Percentiles rank a stretch among this genome's conserved stretches.
These are phyloP conservation scores for Ceratitis capitata DNA, from an alignment of 1,140 invertebrate species.

Conservation along the genomic window DNA sequence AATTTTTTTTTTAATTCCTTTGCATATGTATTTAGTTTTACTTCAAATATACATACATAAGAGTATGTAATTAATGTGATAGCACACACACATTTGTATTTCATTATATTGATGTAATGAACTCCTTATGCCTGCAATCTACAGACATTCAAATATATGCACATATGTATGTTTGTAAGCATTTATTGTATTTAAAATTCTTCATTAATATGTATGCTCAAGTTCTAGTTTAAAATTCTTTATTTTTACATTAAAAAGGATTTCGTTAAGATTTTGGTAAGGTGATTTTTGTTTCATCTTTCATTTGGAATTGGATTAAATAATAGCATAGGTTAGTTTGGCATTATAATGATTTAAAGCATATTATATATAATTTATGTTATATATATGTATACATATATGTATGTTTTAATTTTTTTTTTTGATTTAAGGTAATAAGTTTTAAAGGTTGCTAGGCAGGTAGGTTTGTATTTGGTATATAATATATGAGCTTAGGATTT, in stretches of 20 bases:
- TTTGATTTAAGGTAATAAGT: slow-evolving; percentile 35
- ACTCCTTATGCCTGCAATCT: too few relatives aligned
- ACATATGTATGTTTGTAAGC: neutral
- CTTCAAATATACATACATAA: too few relatives aligned
- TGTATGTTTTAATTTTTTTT: neutral
- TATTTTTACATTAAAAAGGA: neutral
- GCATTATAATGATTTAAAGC: neutral
- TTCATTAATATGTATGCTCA: neutral
- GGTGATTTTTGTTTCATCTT: too few relatives aligned
- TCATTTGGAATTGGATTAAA: neutral
- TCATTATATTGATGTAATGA: too few relatives aligned
- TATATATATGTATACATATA: neutral
- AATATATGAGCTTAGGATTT: slow-evolving; percentile 7
- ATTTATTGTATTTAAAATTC: neutral
- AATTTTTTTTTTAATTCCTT: too few relatives aligned
- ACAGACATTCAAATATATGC: neutral
- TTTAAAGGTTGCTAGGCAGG: slow-evolving; percentile 32
- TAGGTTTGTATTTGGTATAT: slow-evolving; percentile 38
- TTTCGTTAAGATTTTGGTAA: neutral
- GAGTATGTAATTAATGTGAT: too few relatives aligned
- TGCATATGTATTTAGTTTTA: too few relatives aligned
- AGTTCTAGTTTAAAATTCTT: slow-evolving; percentile 24
- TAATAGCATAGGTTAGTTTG: neutral
- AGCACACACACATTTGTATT: too few relatives aligned
- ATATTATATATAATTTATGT: neutral